Base-by-base conservation (phyloP, 2,797 vertebrate genomes). In the Podarcis lilfordi region DNA sequence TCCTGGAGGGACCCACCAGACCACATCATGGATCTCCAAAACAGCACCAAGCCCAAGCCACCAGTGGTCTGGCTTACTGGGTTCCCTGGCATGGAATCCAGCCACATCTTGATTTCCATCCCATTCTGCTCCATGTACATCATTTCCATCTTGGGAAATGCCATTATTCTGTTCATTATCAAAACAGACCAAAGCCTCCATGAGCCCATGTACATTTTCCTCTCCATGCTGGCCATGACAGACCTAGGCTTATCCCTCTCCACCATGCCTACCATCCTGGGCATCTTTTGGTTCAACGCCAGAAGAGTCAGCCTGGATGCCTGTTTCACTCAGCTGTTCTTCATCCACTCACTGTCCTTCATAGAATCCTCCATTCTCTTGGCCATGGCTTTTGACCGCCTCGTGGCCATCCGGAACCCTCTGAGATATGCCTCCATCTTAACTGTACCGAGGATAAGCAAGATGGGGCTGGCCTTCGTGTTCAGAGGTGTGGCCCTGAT, bases 151-250 rank as follows among this genome's bases (percentile, higher is more conserved):
- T 19, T 68, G 7, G 94, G 94, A 32, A 81, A 93, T 1, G 96
- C 94, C 29, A 19, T 91, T 35, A 71, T 95, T 71, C 88, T 91
- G 68, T 17, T 72, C 50, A 88, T 95, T 80, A 91, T 94, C 37
- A 40, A 89, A 80, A 93, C 55, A 9, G 92, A 95, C 17, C 25
- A 3, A 43, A 90, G 11, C 66, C 95, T 97, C 43, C 93, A 87
- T 32, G 94, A 96, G 35, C 97, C 97, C 19, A 97, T 97, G 97
- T 97, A 96, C 61, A 96, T 96, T 88, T 97, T 97, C 82, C 94
- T 97, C 64, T 95, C 90, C 81, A 95, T 97, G 89, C 91, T 98
- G 71, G 96, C 97, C 11, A 82, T 97, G 1, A 94, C 95, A 35
- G 96, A 98, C 80, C 84, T 97, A 32, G 75, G 96, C 4, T 95